Evolutionary conservation across 1,140 invertebrate species (phyloP), one percentile per base, ranked within the genome.

Genomic region (Bombyx mori): DNA sequence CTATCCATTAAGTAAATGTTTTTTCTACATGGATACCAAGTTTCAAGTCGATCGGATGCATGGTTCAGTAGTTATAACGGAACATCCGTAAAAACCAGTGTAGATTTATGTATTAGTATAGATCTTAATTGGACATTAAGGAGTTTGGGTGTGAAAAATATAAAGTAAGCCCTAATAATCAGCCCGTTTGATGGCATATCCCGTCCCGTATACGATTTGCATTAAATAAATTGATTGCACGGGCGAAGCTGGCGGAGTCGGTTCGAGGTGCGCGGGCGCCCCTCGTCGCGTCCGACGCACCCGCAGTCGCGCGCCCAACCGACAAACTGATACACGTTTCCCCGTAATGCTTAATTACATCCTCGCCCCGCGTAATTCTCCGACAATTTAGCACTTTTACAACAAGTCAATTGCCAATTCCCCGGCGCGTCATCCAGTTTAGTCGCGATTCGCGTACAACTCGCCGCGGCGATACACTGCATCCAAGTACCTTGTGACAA

Each of bases 291-390:
- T 57, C 68, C 67, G 63, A 61, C 56, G 58, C 58, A 58, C 63
- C 66, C 66, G 68, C 77, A 86, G 80, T 84, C 80, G 74, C 71
- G 77, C 78, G 73, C 73, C 71, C 75, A 79, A 77, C 73, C 77
- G 78, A 78, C 78, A 58, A 72, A 78, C 79, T 77, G 77, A 75
- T 79, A 82, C 79, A 82, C 80, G 79, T 77, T 76, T 66, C 66
- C 66, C 68, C 66, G 69, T 69, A 78, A 80, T 77, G 68, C 68
- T 72, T 80, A 85, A 82, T 83, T 79, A 77, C 66, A 82, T 79
- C 74, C 72, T 73, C 71, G 62, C 60, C 61, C 64, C 66, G 60
- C 49, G 68, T 60, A 73, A 76, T 74, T 73, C 65, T 60, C 56
- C 63, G 65, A 58, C 66, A 65, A 68, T 74, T 74, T 72, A 70